phyloP scores from a whole-genome alignment of 2,888 invertebrate species.

The Yponomeuta cagnagella region DNA sequence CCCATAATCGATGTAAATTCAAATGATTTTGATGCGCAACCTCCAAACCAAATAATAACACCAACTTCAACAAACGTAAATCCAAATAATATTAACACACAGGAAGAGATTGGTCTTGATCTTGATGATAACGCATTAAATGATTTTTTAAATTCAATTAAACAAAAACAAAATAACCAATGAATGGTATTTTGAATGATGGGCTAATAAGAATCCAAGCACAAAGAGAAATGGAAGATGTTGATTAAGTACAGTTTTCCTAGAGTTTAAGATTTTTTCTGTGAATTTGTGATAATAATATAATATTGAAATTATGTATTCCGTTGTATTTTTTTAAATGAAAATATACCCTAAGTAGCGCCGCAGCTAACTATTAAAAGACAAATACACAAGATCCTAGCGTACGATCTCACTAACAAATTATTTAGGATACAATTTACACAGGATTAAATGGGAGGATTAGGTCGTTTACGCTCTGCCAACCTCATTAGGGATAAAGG shows the following conservation, averaged over 20 bases:
- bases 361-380: conserved; percentile 17
- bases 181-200: conserved; percentile 12
- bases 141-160: conserved; percentile 4
- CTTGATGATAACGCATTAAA: conserved; percentile 10
- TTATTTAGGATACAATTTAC: conserved; percentile 16
- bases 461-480: conserved; percentile 11
- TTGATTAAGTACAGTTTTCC: conserved; percentile 11
- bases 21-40: conserved; percentile 10
- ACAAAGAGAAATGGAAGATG: conserved; percentile 15
- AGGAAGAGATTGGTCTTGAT: conserved; percentile 9
- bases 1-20: neutral
- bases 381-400: conserved; percentile 15
- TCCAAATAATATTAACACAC: conserved; percentile 17
- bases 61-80: conserved; percentile 13
- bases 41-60: conserved; percentile 11
- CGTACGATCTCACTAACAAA: conserved; percentile 17
- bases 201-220: conserved; percentile 15
- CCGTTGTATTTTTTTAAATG: conserved; percentile 16
- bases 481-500: conserved; percentile 9
- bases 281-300: conserved; percentile 15
- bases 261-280: conserved; percentile 13
- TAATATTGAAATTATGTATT: conserved; percentile 14
- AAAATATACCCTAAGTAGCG: conserved; percentile 17
- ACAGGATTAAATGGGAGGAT: conserved; percentile 16
- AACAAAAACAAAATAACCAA: conserved; percentile 12